These are phyloP conservation scores for Akabosia matsudoensis DNA, from an alignment of 1,140 invertebrate genomes.

Conservation along the genomic window DNA sequence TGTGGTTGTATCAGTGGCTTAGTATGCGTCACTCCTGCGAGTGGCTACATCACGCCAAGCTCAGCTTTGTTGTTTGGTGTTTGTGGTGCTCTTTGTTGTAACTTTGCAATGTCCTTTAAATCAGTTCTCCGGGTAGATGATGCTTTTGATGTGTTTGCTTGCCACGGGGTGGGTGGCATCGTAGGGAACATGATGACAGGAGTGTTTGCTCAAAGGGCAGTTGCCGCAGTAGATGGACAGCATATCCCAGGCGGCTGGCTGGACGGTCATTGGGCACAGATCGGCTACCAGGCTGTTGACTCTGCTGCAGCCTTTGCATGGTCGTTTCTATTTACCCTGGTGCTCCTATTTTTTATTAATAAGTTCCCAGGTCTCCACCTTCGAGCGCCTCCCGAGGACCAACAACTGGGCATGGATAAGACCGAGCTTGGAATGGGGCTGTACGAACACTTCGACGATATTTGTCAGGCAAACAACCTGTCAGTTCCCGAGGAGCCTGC, in stretches of 20 bases:
- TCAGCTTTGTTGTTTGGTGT: conserved; percentile 40
- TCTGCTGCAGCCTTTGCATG: conserved; percentile 36
- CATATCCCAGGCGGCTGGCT: conserved; percentile 41
- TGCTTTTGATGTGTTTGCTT: conserved; percentile 41
- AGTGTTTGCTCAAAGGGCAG: conserved; percentile 36
- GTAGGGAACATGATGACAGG: conserved; percentile 42
- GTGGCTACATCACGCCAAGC: conserved; percentile 37
- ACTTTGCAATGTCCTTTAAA: conserved; percentile 34
- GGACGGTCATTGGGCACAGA: conserved; percentile 41
- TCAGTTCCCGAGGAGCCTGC: too few species aligned
- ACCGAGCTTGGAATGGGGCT: conserved; percentile 36
- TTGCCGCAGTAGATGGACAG: conserved; percentile 40
- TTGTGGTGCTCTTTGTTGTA: conserved; percentile 33
- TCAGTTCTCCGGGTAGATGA: conserved; percentile 36
- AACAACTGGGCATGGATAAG: conserved; percentile 38
- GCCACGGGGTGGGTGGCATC: conserved; percentile 41
- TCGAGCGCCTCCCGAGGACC: conserved; percentile 29
- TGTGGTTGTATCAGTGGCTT: conserved; percentile 41
- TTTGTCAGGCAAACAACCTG: too few species aligned
- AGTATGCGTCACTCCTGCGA: conserved; percentile 37
- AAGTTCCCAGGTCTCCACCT: conserved; percentile 43
- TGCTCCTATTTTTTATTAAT: conserved; percentile 41
- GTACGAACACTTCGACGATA: conserved; percentile 35
- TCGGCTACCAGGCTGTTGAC: conserved; percentile 38
- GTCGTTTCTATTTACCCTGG: conserved; percentile 35